Conservation (phyloP, 2,113 vertebrate genomes). For the Agapornis roseicollis region DNA sequence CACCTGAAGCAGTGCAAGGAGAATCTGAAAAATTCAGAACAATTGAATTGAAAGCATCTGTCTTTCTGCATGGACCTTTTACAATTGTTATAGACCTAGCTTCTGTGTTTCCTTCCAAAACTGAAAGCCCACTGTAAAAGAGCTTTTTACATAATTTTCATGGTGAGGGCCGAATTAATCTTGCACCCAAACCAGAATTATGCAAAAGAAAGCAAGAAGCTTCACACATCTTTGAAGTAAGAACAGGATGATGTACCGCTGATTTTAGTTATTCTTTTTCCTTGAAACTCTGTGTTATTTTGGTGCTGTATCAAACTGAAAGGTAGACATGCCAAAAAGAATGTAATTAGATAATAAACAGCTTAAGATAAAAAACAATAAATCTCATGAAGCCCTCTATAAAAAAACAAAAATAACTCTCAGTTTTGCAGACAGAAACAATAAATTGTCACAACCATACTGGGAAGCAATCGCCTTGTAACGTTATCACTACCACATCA, state of each 20-base stretch:
- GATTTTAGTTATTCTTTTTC: background rate
- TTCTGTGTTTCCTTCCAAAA: background rate
- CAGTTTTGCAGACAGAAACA: background rate
- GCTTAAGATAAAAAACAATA: too few species aligned
- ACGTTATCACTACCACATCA: too few species aligned
- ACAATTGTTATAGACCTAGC: background rate
- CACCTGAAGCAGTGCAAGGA: constrained; percentile 1
- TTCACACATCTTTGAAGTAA: background rate
- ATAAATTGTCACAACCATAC: accelerated
- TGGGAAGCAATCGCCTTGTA: accelerated
- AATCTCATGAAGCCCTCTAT: background rate
- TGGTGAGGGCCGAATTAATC: background rate
- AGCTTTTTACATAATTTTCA: background rate
- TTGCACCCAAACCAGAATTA: background rate
- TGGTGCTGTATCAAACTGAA: accelerated
- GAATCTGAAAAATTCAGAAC: constrained; percentile 41
- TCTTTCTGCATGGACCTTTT: background rate
- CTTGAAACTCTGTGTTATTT: background rate
- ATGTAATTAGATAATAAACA: background rate
- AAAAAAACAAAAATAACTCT: background rate
- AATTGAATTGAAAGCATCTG: constrained; percentile 16
- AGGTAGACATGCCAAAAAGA: background rate
- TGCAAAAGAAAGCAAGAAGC: background rate
- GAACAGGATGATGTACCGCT: background rate
- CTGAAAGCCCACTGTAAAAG: background rate